Evolutionary conservation across 2,888 invertebrate species (phyloP), one percentile per base, ranked within the genome.

Genomic region (Anagyrus pseudococci): DNA sequence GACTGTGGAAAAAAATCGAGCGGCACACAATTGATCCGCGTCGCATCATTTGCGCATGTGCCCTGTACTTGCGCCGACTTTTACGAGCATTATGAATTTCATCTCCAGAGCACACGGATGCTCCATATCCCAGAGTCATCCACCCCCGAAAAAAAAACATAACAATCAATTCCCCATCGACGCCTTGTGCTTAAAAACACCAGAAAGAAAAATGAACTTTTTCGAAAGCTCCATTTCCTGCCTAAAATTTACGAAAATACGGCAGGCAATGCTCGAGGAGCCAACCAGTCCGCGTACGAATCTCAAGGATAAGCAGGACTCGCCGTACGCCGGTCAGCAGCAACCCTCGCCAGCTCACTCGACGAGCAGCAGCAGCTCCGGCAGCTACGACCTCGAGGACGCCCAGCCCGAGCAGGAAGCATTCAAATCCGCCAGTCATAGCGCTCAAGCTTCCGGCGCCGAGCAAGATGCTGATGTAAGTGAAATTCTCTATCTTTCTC

Each of bases 301-400:
- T 20, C n/a, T 2, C 33, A 71, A 78, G 63, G 76, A 80, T 59
- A 77, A 78, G 63, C 64, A 71, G 47, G 77, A 76, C 55, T 59
- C 70, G 47, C 55, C 73, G 20, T 73, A 73, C 53, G 72, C 66
- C 40, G 61, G 69, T 37, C 62, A 67, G 44, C 58, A 67, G 13
- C 72, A 66, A 52, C 69, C 74, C 0, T 78, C 80, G 13, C 75
- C 79, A n/a, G 69, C 75, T 4, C 73, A 75, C 60, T 80, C 80
- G 40, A 74, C 76, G 15, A 78, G 72, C 57, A 81, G 80, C 65
- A 81, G 80, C 54, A 81, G 80, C 68, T 80, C 80, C 17, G 80
- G 80, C 20, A 80, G 80, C 62, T 80, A 80, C 67, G 80, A 80
- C 59, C 73, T 81, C 26, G 78, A 80, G 25, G 80, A 80, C 48